These are phyloP conservation scores for Lontra canadensis DNA, from an alignment of 2,113 vertebrate genomes.

Conservation along the genomic window DNA sequence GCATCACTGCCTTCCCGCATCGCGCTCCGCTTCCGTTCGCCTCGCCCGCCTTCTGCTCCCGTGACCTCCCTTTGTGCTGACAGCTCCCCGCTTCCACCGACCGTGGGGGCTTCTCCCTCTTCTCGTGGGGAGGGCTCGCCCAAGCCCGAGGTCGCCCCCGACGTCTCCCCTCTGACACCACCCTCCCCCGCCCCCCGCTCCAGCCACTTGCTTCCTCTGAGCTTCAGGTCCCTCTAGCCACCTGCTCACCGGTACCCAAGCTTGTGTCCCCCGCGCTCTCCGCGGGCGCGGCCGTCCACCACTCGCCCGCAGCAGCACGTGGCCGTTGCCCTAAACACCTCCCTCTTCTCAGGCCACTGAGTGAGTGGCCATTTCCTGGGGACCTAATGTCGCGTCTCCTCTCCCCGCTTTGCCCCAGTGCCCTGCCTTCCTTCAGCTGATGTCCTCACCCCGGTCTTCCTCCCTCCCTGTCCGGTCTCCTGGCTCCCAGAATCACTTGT, in stretches of 20 bases:
- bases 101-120: too few relatives aligned
- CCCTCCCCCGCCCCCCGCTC: fast-evolving
- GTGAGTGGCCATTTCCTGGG: neutral
- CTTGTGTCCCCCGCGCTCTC: neutral
- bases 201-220: too few relatives aligned
- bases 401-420: fast-evolving
- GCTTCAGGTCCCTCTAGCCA: neutral
- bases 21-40: too few relatives aligned
- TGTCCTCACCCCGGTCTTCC: neutral
- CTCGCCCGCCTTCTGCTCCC: too few relatives aligned
- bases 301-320: neutral
- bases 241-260: neutral
- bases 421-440: neutral
- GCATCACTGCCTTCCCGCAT: too few relatives aligned
- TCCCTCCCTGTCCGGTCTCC: neutral
- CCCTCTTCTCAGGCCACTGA: neutral
- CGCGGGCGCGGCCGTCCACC: fast-evolving
- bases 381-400: neutral
- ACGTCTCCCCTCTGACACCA: neutral
- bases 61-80: too few relatives aligned
- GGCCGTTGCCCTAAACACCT: neutral
- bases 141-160: too few relatives aligned
- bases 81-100: too few relatives aligned
- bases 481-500: neutral
- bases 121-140: too few relatives aligned